phyloP scores from a whole-genome alignment of 1,140 invertebrate genomes.

The Drosophila gunungcola region DNA sequence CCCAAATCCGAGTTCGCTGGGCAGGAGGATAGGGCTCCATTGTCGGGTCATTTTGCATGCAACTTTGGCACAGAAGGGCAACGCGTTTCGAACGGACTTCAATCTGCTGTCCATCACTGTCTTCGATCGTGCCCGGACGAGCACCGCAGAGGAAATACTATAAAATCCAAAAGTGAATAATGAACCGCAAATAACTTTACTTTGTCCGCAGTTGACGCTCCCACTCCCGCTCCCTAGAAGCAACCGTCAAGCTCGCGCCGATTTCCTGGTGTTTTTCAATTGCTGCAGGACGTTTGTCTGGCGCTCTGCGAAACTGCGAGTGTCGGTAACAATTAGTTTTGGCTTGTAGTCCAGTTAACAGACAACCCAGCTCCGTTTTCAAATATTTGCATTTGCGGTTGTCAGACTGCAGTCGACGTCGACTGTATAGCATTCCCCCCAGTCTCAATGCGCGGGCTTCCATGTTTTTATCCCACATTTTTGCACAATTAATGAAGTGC shows the following conservation, averaged over 20 bases:
- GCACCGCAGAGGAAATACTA: slow-evolving; percentile 57
- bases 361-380: slow-evolving; percentile 28
- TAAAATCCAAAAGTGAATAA: slow-evolving; percentile 83
- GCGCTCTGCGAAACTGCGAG: slow-evolving; percentile 45
- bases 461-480: slow-evolving; percentile 11
- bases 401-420: slow-evolving; percentile 3
- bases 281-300: slow-evolving; percentile 68
- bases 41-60: slow-evolving; percentile 78
- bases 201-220: slow-evolving; percentile 50
- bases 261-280: slow-evolving; percentile 43
- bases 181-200: slow-evolving; percentile 83
- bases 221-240: not conserved
- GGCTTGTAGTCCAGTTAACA: slow-evolving; percentile 61
- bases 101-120: slow-evolving; percentile 79
- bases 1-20: not conserved
- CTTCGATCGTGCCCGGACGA: slow-evolving; percentile 64
- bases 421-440: not conserved
- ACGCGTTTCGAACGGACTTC: slow-evolving; percentile 67
- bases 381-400: slow-evolving; percentile 74
- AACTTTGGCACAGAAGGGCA: slow-evolving; percentile 39
- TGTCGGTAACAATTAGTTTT: slow-evolving; percentile 81
- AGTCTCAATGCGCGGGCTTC: not conserved
- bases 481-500: slow-evolving; percentile 58
- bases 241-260: not conserved
- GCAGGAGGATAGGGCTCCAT: slow-evolving; percentile 15